Evolutionary conservation across 2,888 invertebrate genomes (phyloP).

Genomic region (Pristionchus maxplancki): DNA sequence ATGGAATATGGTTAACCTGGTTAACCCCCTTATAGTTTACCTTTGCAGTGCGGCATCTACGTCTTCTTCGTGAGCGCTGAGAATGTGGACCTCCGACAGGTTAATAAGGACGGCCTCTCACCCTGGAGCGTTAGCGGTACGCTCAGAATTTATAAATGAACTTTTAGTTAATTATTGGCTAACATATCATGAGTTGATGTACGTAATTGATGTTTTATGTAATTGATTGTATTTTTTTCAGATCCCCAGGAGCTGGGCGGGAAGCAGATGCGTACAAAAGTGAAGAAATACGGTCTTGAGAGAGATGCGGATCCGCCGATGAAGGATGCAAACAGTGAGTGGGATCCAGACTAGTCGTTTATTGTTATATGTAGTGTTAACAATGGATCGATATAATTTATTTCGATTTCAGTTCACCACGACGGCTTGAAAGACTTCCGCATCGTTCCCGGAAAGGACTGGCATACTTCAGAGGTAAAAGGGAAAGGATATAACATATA

Average conservation of each 20-base stretch:
- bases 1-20: too few species aligned
- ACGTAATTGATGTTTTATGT: too few species aligned
- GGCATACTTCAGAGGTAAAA: conserved; percentile 23
- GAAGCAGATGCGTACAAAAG: conserved; percentile 50
- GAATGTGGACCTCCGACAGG: conserved; percentile 64
- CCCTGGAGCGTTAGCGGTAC: conserved; percentile 59
- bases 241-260: conserved; percentile 44
- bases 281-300: conserved; percentile 51
- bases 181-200: too few species aligned
- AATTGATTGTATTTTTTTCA: too few species aligned
- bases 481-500: too few species aligned
- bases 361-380: not conserved
- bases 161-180: too few species aligned
- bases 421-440: conserved; percentile 38
- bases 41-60: conserved; percentile 51
- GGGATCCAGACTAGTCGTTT: not conserved
- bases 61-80: conserved; percentile 65
- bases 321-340: conserved; percentile 27
- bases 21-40: too few species aligned
- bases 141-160: not conserved
- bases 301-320: not conserved
- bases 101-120: conserved; percentile 68
- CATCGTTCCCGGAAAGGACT: conserved; percentile 43
- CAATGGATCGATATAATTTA: too few species aligned
- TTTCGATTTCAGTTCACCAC: not conserved